Percentiles rank a stretch among this genome's conserved stretches.
Evolutionary conservation across 2,888 invertebrate genomes (phyloP).

Genomic region (Empis livida): DNA sequence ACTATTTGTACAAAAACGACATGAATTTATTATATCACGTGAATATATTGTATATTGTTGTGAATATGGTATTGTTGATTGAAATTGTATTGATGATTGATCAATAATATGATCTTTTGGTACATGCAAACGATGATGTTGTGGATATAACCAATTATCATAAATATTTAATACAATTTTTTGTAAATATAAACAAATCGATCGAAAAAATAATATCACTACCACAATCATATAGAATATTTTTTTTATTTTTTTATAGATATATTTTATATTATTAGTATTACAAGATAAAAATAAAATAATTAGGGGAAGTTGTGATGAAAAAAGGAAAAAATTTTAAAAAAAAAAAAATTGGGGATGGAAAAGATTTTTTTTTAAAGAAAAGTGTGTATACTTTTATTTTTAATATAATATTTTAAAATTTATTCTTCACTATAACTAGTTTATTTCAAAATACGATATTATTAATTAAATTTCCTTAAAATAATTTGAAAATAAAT

Average conservation of each 20-base stretch:
- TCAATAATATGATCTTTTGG: conserved; percentile 20
- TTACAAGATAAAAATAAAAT: background rate
- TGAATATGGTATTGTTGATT: background rate
- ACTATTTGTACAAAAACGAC: conserved; percentile 31
- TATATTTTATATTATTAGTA: background rate
- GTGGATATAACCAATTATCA: conserved; percentile 33
- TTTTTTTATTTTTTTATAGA: background rate
- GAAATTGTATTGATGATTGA: no score
- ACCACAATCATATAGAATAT: conserved; percentile 32
- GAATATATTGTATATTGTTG: background rate
- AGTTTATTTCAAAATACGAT: no score
- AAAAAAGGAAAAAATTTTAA: no score
- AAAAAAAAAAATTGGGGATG: background rate
- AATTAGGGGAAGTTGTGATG: no score
- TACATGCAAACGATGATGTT: conserved; percentile 28
- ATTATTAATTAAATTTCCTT: no score
- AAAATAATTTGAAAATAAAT: no score
- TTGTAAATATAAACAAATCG: conserved; percentile 34
- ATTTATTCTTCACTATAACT: background rate
- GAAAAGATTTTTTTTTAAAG: background rate
- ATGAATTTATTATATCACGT: conserved; percentile 12
- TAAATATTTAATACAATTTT: conserved; percentile 30
- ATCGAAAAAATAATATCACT: conserved; percentile 32
- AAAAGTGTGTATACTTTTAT: no score
- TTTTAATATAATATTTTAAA: background rate